Base-by-base conservation (phyloP, 1,140 invertebrate genomes). In the Nebria ingens region DNA sequence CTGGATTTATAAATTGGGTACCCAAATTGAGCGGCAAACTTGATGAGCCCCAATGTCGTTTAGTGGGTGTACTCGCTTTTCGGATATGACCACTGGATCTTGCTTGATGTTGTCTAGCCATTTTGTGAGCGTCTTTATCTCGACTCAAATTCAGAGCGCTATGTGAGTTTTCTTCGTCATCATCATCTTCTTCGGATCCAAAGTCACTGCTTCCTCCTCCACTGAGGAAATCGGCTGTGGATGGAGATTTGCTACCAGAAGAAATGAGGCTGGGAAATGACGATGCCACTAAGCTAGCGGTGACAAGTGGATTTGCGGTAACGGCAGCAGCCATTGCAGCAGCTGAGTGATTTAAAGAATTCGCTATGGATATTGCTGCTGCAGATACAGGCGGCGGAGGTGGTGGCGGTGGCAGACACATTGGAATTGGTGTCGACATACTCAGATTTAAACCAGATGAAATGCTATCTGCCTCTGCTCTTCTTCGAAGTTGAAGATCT, bases 1-100 rank as follows among this genome's bases (percentile, higher is more conserved):
- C 81, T 0, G 91, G 91, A 68, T 94, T 95, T 51, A 93, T 92
- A 56, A 92, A 89, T 60, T 92, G 87, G 0, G 89, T 91, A 2
- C 90, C 90, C 55, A 93, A 72, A 63, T 93, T 91, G 0, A 90
- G 79, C 0, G 94, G 93, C 63, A 91, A 74, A 60, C 81, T 79
- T 1, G 84, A 78, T 0, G 84, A 80, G 51, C 89, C 88, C 92
- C 93, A 97, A 62, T 91, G 87, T 13, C 91, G 79, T 72, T 95
- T 96, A 6, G 89, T 85, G 2, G 91, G 90, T 21, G 89, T 89
- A n/a, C 85, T 80, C 0, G 88, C 82, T 68, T 94, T 93, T 20
- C 87, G 75, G 25, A 83, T 72, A 54, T 83, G 79, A 29, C 77
- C 73, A 2, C 73, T 71, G 2, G 72, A 70, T 17, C 76, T 60